These are phyloP conservation scores for Euproctis similis DNA, from an alignment of 2,888 invertebrate species.

Conservation along the genomic window DNA sequence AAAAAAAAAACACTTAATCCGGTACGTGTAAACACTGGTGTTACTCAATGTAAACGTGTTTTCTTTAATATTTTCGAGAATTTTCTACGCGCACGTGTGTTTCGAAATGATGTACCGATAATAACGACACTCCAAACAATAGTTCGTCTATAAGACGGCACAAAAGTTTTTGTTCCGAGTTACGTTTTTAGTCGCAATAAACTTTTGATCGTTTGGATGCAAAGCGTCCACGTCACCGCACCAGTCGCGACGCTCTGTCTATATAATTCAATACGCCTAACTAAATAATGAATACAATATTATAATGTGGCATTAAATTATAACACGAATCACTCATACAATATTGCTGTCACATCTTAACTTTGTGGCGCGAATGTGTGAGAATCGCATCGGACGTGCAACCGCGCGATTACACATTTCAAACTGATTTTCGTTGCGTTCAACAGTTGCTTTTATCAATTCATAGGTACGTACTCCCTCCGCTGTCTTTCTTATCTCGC, in stretches of 20 bases:
- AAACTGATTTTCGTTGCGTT: constrained; percentile 65
- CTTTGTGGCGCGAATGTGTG: constrained; percentile 45
- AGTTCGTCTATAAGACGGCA: constrained; percentile 41
- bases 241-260: constrained; percentile 37
- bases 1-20: constrained; percentile 50
- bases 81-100: constrained; percentile 60
- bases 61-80: constrained; percentile 53
- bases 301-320: constrained; percentile 36
- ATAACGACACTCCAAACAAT: too few relatives aligned
- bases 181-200: constrained; percentile 63
- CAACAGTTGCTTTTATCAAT: constrained; percentile 73
- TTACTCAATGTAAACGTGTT: constrained; percentile 35
- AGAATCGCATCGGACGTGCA: constrained; percentile 37
- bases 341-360: constrained; percentile 63
- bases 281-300: constrained; percentile 34
- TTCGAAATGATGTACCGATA: too few relatives aligned
- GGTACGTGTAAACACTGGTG: constrained; percentile 49
- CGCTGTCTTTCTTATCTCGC: constrained; percentile 42
- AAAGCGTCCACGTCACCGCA: constrained; percentile 62
- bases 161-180: constrained; percentile 56
- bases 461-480: constrained; percentile 52
- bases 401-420: constrained; percentile 47
- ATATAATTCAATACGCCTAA: constrained; percentile 22
- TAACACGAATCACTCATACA: constrained; percentile 52
- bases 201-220: constrained; percentile 60